These are phyloP conservation scores for fruit fly (Drosophila melanogaster) DNA, from an alignment of 1,140 invertebrate genomes.

Conservation along the genomic window DNA sequence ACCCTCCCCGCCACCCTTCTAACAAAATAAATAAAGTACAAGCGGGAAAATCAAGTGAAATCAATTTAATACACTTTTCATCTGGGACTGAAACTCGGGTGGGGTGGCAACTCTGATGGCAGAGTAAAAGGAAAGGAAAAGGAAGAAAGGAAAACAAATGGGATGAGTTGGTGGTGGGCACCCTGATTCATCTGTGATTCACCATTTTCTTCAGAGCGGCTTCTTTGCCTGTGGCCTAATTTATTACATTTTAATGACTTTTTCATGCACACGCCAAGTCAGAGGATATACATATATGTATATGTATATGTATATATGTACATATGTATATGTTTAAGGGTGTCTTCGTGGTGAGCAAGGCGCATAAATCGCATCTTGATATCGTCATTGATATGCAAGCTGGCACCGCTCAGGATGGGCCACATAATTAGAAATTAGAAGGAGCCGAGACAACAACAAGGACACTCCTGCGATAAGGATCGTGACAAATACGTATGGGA, in stretches of 20 bases:
- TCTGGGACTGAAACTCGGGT: background rate
- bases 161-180: background rate
- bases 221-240: slow-evolving; percentile 64
- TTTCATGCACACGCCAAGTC: slow-evolving; percentile 55
- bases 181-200: slow-evolving; percentile 26
- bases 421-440: slow-evolving; percentile 48
- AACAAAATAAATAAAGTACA: slow-evolving; percentile 67
- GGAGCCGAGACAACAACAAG: slow-evolving; percentile 20
- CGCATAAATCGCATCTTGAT: slow-evolving; percentile 62
- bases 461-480: slow-evolving; percentile 45
- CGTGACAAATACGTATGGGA: slow-evolving; percentile 35
- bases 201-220: slow-evolving; percentile 22
- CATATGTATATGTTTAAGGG: no score
- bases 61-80: slow-evolving; percentile 76
- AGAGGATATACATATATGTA: background rate
- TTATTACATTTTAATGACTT: slow-evolving; percentile 81
- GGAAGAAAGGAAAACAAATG: background rate
- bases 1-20: slow-evolving; percentile 8
- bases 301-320: no score
- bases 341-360: background rate
- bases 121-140: background rate
- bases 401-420: slow-evolving; percentile 17
- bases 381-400: slow-evolving; percentile 71
- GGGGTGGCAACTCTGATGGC: slow-evolving; percentile 1
- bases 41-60: slow-evolving; percentile 69